Base-by-base conservation (phyloP, 2,888 invertebrate species). In the Podotricha telesiphe region DNA sequence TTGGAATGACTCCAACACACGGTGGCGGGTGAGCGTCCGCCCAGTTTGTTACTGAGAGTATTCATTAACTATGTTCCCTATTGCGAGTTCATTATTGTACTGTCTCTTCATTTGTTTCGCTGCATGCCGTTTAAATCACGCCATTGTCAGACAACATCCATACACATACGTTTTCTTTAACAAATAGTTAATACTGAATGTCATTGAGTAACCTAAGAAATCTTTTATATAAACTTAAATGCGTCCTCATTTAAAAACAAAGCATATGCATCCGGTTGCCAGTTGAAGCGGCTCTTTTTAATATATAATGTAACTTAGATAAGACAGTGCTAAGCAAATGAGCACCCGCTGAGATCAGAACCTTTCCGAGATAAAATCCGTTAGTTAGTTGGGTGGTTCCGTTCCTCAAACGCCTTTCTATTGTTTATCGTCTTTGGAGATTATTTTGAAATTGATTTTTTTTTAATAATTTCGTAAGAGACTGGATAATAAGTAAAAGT, bases 361-460 rank as follows among this genome's bases (percentile, higher is more conserved):
- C 66, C 65, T 68, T 64, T 67, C 66, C 48, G 73, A 78, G 73
- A 74, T 79, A 86, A 86, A 87, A 86, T 85, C 81, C 86, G 82
- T 82, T 82, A 73, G 71, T 73, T 80, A 83, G 83, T 85, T 84
- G 87, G 86, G 84, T 84, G 86, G 86, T 81, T 79, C 78, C 81
- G 82, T 80, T 81, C 80, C 78, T 77, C 79, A 75, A 77, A 82
- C 83, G 82, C 82, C 82, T 83, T 84, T 82, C 87, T 82, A 88
- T 89, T 89, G 88, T 89, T 84, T 79, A 80, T 72, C 77, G 79
- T 80, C 80, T 79, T 77, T 74, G 76, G 78, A 76, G 76, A 78
- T 78, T 74, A 74, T 72, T n/a, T 78, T 76, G 73, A 77, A 75
- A 76, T 76, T 73, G 73, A 74, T 55, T 83, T 80, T 79, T n/a